Percentiles rank a stretch among this genome's conserved stretches.
Conservation (phyloP, 2,888 invertebrate species). For the Mongoloraphidia duomilia region DNA sequence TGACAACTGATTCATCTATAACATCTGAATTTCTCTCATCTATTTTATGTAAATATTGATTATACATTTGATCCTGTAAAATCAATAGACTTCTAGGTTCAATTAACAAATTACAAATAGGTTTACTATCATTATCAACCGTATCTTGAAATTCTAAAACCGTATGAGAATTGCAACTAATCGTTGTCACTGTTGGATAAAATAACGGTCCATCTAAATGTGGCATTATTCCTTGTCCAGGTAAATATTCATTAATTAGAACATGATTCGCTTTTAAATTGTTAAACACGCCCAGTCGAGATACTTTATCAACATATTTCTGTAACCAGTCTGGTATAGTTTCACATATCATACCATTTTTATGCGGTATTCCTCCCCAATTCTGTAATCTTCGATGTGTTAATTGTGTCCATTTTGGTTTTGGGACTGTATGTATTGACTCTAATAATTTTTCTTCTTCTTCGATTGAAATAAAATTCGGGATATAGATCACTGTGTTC, state of each 20-base stretch:
- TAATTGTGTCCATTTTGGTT: constrained; percentile 92
- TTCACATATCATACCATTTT: constrained; percentile 87
- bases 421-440: constrained; percentile 65
- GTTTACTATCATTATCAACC: constrained; percentile 26
- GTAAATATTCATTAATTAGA: constrained; percentile 82
- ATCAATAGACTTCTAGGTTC: constrained; percentile 82
- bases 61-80: constrained; percentile 70
- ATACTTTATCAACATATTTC: constrained; percentile 53
- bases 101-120: constrained; percentile 59
- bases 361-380: constrained; percentile 92
- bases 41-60: constrained; percentile 75
- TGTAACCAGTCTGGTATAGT: constrained; percentile 75
- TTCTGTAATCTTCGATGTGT: constrained; percentile 87
- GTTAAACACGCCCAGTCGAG: constrained; percentile 51
- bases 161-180: constrained; percentile 82
- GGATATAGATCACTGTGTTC: constrained; percentile 62
- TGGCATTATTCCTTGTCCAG: constrained; percentile 94
- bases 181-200: constrained; percentile 81
- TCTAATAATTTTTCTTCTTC: constrained; percentile 59
- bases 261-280: constrained; percentile 78
- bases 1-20: constrained; percentile 43
- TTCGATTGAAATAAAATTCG: constrained; percentile 65
- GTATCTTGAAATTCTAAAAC: constrained; percentile 69
- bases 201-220: constrained; percentile 94
- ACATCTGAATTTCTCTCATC: constrained; percentile 52